Conservation (phyloP, 2,797 vertebrate genomes). For the Distichodus sexfasciatus region DNA sequence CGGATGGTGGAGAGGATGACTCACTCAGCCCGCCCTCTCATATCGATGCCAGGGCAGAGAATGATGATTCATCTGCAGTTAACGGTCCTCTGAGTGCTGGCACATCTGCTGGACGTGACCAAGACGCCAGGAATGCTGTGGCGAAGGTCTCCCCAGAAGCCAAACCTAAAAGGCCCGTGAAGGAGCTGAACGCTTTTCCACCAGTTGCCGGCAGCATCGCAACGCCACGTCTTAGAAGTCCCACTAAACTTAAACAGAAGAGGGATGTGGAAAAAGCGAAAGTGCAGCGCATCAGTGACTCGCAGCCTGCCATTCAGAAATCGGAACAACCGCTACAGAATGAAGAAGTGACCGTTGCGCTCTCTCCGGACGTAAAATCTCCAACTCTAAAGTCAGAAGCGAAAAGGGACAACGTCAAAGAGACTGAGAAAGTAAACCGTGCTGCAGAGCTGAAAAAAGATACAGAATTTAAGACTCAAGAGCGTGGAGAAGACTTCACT, state of each 20-base stretch:
- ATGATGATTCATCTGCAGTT: constrained; percentile 41
- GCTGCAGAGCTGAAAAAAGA: constrained; percentile 12
- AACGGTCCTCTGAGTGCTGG: constrained; percentile 51
- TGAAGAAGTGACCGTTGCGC: constrained; percentile 11
- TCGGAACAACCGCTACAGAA: constrained; percentile 18
- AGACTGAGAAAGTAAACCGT: neutral
- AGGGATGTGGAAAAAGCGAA: constrained; percentile 34
- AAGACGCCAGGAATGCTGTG: constrained; percentile 25
- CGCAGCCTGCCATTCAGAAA: neutral
- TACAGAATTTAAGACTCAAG: too few relatives aligned
- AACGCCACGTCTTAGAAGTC: constrained; percentile 49
- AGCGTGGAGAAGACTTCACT: too few relatives aligned
- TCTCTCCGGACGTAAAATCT: neutral
- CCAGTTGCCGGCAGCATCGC: constrained; percentile 59
- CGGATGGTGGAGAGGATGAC: constrained; percentile 52
- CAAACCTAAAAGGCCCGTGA: constrained; percentile 51
- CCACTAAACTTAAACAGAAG: constrained; percentile 52
- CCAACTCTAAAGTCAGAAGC: neutral
- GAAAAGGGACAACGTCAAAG: neutral
- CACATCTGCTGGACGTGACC: constrained; percentile 37
- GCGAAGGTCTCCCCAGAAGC: constrained; percentile 42
- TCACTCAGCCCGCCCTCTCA: constrained; percentile 41
- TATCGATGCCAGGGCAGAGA: constrained; percentile 55
- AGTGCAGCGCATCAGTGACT: constrained; percentile 24
- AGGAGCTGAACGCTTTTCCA: constrained; percentile 46